phyloP scores from a whole-genome alignment of 1,140 invertebrate species.

The Drosophila miranda region DNA sequence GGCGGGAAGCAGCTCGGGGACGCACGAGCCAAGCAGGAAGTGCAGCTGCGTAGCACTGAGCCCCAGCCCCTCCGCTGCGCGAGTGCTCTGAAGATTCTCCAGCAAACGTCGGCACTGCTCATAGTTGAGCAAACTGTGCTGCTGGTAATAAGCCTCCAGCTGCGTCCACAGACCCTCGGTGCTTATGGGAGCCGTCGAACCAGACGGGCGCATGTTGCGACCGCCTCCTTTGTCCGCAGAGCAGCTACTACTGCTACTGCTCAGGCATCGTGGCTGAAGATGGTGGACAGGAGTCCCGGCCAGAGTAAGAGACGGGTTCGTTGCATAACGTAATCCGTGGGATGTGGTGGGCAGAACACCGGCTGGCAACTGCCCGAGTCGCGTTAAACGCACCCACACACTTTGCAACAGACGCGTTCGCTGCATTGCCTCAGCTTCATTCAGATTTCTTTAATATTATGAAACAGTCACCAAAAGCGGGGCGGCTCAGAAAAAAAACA shows the following conservation, averaged over 20 bases:
- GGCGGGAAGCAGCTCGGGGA: constrained; percentile 61
- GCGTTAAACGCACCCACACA: constrained; percentile 21
- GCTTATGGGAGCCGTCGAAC: background rate
- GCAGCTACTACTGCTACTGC: background rate
- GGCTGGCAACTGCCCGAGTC: constrained; percentile 4
- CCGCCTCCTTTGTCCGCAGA: constrained; percentile 7
- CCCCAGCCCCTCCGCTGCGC: background rate
- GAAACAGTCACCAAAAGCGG: background rate
- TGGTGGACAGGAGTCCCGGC: background rate
- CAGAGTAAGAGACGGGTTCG: background rate
- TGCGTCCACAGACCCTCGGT: constrained; percentile 48
- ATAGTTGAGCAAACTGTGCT: constrained; percentile 43
- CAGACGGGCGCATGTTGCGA: background rate
- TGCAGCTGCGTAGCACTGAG: constrained; percentile 50
- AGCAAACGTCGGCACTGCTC: constrained; percentile 58
- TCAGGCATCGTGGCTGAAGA: background rate
- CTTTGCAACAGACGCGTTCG: constrained; percentile 38
- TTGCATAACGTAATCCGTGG: constrained; percentile 10
- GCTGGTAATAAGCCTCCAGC: constrained; percentile 62
- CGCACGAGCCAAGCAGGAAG: constrained; percentile 67
- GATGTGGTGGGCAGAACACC: background rate
- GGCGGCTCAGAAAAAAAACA: constrained; percentile 8
- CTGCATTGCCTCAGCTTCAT: constrained; percentile 41
- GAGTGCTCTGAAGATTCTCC: constrained; percentile 27
- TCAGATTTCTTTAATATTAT: background rate